phyloP scores from a whole-genome alignment of 2,113 vertebrate species.

The Peromyscus polionotus region DNA sequence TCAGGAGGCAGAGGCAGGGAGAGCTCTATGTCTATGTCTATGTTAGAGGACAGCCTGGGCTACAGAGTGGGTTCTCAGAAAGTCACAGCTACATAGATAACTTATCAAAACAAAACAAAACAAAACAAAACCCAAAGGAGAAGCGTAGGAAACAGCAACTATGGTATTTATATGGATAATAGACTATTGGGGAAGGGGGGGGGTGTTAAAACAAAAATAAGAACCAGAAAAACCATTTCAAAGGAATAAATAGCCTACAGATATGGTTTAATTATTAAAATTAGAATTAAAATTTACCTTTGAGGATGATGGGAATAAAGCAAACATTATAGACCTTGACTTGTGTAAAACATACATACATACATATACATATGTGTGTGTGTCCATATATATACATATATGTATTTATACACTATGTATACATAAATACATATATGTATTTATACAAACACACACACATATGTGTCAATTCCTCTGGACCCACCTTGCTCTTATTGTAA shows the following conservation, averaged over 20 bases:
- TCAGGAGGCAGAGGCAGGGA: not conserved
- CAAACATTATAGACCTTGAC: not conserved
- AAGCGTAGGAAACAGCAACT: not conserved
- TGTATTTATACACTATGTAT: not conserved
- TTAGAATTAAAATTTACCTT: conserved; percentile 41
- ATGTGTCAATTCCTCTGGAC: not conserved
- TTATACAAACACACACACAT: not conserved
- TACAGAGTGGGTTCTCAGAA: not conserved
- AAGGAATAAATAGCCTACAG: not conserved
- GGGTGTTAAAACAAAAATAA: not conserved
- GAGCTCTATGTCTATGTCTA: not conserved
- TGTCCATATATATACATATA: not conserved
- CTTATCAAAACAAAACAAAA: no score
- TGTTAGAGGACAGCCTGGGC: not conserved
- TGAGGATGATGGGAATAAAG: not conserved
- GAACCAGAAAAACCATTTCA: not conserved
- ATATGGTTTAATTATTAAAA: conserved; percentile 20
- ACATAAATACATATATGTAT: not conserved
- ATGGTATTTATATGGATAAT: not conserved
- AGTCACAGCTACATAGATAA: not conserved
- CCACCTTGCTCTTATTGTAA: not conserved
- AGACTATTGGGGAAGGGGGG: not conserved
- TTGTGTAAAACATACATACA: not conserved
- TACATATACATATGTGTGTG: no score
- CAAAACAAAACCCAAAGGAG: not conserved